Conservation (phyloP, 2,888 invertebrate genomes). For the Amphimallon solstitiale region DNA sequence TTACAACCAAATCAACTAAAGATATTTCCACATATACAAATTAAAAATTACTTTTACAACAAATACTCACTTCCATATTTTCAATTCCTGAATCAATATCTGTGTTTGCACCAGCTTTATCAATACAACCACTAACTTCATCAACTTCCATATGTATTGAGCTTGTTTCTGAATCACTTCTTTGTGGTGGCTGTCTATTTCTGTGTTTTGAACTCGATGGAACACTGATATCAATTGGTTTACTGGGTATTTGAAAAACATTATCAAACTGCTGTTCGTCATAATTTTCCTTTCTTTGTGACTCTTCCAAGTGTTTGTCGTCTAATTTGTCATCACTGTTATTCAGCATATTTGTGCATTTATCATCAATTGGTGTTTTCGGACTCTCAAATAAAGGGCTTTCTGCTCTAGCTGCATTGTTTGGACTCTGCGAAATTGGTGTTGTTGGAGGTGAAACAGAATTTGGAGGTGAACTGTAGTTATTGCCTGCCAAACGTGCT, state of each 20-base stretch:
- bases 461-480: constrained; percentile 65
- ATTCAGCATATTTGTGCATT: constrained; percentile 22
- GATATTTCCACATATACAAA: no score
- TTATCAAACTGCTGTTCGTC: constrained; percentile 45
- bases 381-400: constrained; percentile 50
- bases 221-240: constrained; percentile 58
- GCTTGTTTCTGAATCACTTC: constrained; percentile 64
- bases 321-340: constrained; percentile 23
- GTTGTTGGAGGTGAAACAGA: constrained; percentile 65
- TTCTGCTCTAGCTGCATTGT: constrained; percentile 48
- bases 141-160: constrained; percentile 70
- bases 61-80: constrained; percentile 72
- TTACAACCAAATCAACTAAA: no score
- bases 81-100: constrained; percentile 80
- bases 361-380: constrained; percentile 41
- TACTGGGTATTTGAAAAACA: constrained; percentile 60
- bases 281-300: constrained; percentile 6
- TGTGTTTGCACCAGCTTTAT: constrained; percentile 63
- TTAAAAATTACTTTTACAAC: no score
- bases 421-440: constrained; percentile 63
- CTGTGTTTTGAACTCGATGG: constrained; percentile 56
- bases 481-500: constrained; percentile 75
- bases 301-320: constrained; percentile 1
- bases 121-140: constrained; percentile 62
- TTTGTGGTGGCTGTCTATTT: constrained; percentile 54